phyloP scores from a whole-genome alignment of 1,140 invertebrate genomes.

The Ericerus pela region DNA sequence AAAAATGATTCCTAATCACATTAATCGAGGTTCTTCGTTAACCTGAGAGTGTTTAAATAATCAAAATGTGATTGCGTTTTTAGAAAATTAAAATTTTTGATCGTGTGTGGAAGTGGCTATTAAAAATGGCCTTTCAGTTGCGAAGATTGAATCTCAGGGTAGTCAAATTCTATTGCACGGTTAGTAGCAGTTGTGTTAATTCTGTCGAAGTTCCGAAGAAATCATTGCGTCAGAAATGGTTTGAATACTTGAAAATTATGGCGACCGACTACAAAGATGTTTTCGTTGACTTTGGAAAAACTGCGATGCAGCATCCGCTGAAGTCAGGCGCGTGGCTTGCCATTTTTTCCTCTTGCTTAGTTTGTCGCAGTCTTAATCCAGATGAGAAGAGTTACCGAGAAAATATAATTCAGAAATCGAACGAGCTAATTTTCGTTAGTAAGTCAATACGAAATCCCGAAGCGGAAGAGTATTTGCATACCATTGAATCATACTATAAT shows the following conservation, averaged over 20 bases:
- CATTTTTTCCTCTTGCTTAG: conserved; percentile 31
- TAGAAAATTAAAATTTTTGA: too few species aligned
- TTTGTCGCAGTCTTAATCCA: conserved; percentile 43
- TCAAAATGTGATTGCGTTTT: too few species aligned
- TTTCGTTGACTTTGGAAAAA: conserved; percentile 36
- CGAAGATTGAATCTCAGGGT: too few species aligned
- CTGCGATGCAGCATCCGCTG: conserved; percentile 38
- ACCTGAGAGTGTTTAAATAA: too few species aligned
- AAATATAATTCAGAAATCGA: conserved; percentile 38
- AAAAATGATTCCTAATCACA: too few species aligned
- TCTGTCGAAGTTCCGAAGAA: not conserved
- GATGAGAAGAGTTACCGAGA: conserved; percentile 43
- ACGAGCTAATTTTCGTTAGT: conserved; percentile 48
- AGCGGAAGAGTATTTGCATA: conserved; percentile 43
- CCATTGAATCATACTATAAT: conserved; percentile 45
- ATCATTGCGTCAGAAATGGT: conserved; percentile 42
- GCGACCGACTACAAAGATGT: conserved; percentile 44
- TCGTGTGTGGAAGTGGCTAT: too few species aligned
- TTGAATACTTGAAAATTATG: conserved; percentile 44
- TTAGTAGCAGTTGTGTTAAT: too few species aligned
- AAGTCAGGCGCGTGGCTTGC: conserved; percentile 36
- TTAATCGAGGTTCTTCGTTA: too few species aligned
- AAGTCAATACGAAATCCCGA: conserved; percentile 46
- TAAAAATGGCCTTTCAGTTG: too few species aligned
- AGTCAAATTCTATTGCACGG: too few species aligned